phyloP scores from a whole-genome alignment of 2,888 invertebrate genomes.

The Fragum whitleyi region DNA sequence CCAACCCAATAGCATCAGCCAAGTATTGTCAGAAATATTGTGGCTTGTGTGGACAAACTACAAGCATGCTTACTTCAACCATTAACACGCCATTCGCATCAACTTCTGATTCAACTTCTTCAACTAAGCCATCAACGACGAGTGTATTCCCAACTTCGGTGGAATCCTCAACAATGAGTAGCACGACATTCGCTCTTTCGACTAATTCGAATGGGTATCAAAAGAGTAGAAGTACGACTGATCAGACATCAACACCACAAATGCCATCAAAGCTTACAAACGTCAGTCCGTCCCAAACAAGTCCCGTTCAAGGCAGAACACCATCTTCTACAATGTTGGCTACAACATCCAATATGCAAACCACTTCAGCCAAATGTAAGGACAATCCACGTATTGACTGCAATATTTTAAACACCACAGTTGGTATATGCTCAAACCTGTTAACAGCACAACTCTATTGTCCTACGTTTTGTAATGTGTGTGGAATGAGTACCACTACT shows the following conservation, averaged over 20 bases:
- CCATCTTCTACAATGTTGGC: background rate
- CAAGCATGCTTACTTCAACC: background rate
- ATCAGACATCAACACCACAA: background rate
- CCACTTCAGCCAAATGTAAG: constrained; percentile 3
- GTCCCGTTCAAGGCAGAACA: background rate
- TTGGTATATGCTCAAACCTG: constrained; percentile 28
- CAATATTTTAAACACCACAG: constrained; percentile 12
- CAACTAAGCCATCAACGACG: background rate
- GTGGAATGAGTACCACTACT: constrained; percentile 26
- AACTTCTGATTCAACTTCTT: background rate
- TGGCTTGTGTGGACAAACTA: constrained; percentile 45
- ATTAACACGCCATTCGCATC: background rate
- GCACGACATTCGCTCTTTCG: too few species aligned
- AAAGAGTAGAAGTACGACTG: constrained; percentile 11
- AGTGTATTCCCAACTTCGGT: background rate
- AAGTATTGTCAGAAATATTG: constrained; percentile 47
- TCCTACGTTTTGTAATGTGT: constrained; percentile 29
- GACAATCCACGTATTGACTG: constrained; percentile 37
- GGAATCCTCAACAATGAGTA: too few species aligned
- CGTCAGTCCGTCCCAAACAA: background rate
- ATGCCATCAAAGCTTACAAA: background rate
- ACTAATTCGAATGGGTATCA: too few species aligned
- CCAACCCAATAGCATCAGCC: constrained; percentile 17
- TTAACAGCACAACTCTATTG: constrained; percentile 30
- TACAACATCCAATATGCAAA: background rate